These are phyloP conservation scores for Rhamphomyia laevipes DNA, from an alignment of 2,888 invertebrate species.

Conservation along the genomic window DNA sequence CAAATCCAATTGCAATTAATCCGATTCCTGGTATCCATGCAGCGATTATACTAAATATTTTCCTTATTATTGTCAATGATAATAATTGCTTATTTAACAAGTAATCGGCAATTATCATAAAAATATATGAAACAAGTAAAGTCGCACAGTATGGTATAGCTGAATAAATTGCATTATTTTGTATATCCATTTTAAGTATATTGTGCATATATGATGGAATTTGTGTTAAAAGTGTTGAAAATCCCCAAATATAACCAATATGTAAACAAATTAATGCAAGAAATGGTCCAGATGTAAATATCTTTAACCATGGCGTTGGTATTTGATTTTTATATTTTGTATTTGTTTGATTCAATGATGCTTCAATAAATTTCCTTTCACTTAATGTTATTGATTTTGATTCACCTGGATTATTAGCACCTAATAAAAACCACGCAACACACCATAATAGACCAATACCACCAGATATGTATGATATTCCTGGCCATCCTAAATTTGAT, in stretches of 20 bases:
- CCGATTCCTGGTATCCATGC: slow-evolving; percentile 43
- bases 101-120: slow-evolving; percentile 33
- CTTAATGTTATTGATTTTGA: slow-evolving; percentile 47
- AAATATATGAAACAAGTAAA: slow-evolving; percentile 42
- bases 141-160: slow-evolving; percentile 62
- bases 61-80: slow-evolving; percentile 27
- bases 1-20: slow-evolving; percentile 41
- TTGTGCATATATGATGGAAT: slow-evolving; percentile 69
- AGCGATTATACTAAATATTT: slow-evolving; percentile 25
- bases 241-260: slow-evolving; percentile 63
- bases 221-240: slow-evolving; percentile 72
- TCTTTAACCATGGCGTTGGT: slow-evolving; percentile 59
- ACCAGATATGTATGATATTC: slow-evolving; percentile 65
- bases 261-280: slow-evolving; percentile 62
- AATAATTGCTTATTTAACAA: slow-evolving; percentile 13
- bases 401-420: slow-evolving; percentile 51
- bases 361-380: slow-evolving; percentile 56
- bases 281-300: slow-evolving; percentile 64
- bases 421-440: slow-evolving; percentile 46
- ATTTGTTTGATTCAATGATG: slow-evolving; percentile 41
- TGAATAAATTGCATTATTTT: slow-evolving; percentile 56
- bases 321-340: slow-evolving; percentile 20
- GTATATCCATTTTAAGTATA: slow-evolving; percentile 58
- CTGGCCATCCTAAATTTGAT: slow-evolving; percentile 60
- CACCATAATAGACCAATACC: slow-evolving; percentile 50